Percentiles rank a stretch among this genome's conserved stretches.
phyloP scores from a whole-genome alignment of 2,888 invertebrate species.

The Brachypterus glaber region DNA sequence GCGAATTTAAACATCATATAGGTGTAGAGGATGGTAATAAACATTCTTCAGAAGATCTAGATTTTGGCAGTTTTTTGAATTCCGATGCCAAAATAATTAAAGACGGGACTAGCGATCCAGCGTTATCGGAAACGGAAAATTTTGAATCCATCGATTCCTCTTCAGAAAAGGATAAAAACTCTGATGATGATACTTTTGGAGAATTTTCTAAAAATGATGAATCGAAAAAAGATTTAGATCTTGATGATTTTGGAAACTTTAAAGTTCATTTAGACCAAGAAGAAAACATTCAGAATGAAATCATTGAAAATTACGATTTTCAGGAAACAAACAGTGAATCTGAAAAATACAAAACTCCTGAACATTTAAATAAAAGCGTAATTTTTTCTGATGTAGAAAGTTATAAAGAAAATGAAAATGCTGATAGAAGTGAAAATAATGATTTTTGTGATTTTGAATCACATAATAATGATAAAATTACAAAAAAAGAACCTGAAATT shows the following conservation, averaged over 20 bases:
- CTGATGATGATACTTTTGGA: constrained; percentile 3
- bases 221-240: too few species aligned
- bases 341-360: too few species aligned
- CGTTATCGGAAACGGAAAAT: too few species aligned
- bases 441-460: constrained; percentile 25
- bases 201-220: not conserved
- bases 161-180: not conserved
- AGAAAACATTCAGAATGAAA: too few species aligned
- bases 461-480: constrained; percentile 12
- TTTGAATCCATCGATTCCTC: too few species aligned
- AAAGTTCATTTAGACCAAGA: not conserved
- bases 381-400: not conserved
- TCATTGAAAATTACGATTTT: too few species aligned
- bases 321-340: too few species aligned
- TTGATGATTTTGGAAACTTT: not conserved
- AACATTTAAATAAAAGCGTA: constrained; percentile 3
- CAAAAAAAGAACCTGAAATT: not conserved
- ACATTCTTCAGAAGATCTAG: not conserved
- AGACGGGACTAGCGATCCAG: too few species aligned
- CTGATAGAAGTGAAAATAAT: constrained; percentile 12
- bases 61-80: not conserved
- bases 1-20: constrained; percentile 13
- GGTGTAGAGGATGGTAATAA: not conserved
- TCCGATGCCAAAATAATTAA: too few species aligned
- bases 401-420: not conserved